Evolutionary conservation across 2,888 invertebrate species (phyloP).

Genomic region (Fabriciana adippe): DNA sequence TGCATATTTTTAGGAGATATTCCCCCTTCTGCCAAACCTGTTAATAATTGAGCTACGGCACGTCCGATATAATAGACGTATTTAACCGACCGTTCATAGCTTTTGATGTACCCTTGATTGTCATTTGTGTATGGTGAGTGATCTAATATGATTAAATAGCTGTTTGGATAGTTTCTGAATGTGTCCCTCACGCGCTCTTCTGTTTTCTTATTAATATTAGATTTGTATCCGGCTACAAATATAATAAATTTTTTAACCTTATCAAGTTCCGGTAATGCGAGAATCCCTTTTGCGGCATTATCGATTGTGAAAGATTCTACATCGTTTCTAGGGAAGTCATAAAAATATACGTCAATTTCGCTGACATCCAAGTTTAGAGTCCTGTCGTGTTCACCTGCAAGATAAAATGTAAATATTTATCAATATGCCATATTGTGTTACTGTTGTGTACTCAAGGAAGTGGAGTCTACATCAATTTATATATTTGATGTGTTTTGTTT

Average conservation of each 20-base stretch:
- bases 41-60: conserved; percentile 61
- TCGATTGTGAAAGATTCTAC: conserved; percentile 54
- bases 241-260: conserved; percentile 60
- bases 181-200: conserved; percentile 63
- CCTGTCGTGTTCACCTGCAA: conserved; percentile 62
- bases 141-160: conserved; percentile 71
- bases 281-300: conserved; percentile 61
- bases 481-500: too few relatives aligned
- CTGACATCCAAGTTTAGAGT: conserved; percentile 61
- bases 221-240: conserved; percentile 70
- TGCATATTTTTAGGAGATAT: conserved; percentile 64
- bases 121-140: conserved; percentile 71
- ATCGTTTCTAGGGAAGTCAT: conserved; percentile 57
- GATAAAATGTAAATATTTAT: conserved; percentile 11
- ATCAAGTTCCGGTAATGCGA: conserved; percentile 53
- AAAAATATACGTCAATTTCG: conserved; percentile 63
- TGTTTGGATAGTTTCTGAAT: conserved; percentile 62
- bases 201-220: conserved; percentile 64
- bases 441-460: too few relatives aligned
- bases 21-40: conserved; percentile 53
- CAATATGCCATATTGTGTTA: background rate
- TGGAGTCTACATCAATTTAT: too few relatives aligned
- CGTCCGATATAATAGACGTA: conserved; percentile 70
- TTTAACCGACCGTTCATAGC: conserved; percentile 69
- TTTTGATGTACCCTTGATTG: conserved; percentile 58